Evolutionary conservation across 2,113 vertebrate genomes (phyloP), one percentile per base, ranked within the genome.

Genomic region (Corythaixoides concolor): DNA sequence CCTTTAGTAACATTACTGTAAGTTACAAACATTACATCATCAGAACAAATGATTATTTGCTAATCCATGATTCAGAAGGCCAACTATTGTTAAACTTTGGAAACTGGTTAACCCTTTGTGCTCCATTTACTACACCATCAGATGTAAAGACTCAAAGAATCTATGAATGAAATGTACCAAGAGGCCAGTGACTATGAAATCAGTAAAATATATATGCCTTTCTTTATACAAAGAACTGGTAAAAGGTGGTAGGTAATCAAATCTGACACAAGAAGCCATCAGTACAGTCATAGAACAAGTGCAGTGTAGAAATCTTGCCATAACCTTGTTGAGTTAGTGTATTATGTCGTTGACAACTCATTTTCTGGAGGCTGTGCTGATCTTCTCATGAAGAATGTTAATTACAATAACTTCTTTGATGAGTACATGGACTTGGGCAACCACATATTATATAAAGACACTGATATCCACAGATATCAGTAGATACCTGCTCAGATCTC

Each of bases 21-120:
- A 87, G 67, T 89, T 70, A 93, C 85, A 95, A 89, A 93, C 81
- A 94, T 95, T 86, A 95, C 92, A 91, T 96, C 93, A 95, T 63
- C 87, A 91, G 90, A 82, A 96, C 59, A 97, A 97, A 93, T 80
- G 32, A 80, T 96, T 90, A 90, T 95, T 92, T 90, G 73, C 59
- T 95, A 76, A 92, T 96, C 69, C 41, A 53, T 97, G 90, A 95
- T 91, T 95, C 95, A 96, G 69, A 94, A 93, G 59, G 55, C 68
- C 77, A 95, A 52, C 58, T n/a, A 91, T 91, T 93, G 73, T 89
- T 93, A 92, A 94, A 66, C 62, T 92, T 92, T 73, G 39, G 84
- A 90, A 89, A 73, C 39, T 69, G 4, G 10, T 95, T 93, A 96
- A 96, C 64, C 50, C 50, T 78, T 87, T 83, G 43, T 56, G 23